phyloP scores from a whole-genome alignment of 2,113 vertebrate genomes.

The Nicator chloris region DNA sequence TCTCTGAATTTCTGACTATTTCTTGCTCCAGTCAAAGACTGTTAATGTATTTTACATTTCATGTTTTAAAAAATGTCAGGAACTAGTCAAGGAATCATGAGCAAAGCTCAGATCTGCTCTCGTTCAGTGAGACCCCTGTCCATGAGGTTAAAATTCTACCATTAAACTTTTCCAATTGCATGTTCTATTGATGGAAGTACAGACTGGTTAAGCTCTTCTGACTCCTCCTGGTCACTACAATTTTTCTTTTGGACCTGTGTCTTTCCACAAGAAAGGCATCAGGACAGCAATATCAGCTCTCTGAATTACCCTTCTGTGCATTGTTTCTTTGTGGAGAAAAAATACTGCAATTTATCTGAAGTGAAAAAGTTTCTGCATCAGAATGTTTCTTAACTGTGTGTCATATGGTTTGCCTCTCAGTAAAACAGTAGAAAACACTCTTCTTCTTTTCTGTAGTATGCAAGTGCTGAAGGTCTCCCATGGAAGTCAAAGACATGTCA shows the following conservation, averaged over 20 bases:
- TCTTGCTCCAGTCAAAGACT: not conserved
- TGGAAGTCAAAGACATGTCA: not conserved
- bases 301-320: not conserved
- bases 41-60: not conserved
- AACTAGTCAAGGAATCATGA: not conserved
- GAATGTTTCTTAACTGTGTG: not conserved
- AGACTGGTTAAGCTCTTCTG: not conserved
- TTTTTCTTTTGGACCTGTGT: not conserved
- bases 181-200: not conserved
- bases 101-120: not conserved
- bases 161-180: not conserved
- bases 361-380: not conserved
- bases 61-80: not conserved
- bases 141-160: not conserved
- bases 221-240: not conserved
- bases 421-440: not conserved
- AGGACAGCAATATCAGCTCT: not conserved
- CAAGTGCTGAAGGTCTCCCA: not conserved
- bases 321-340: not conserved
- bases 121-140: not conserved
- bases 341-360: not conserved
- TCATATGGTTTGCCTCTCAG: not conserved
- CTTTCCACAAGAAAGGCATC: not conserved
- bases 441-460: not conserved
- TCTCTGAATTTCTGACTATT: not conserved